Evolutionary conservation across 2,113 vertebrate species (phyloP).

Genomic region (Psilopogon haemacephalus): DNA sequence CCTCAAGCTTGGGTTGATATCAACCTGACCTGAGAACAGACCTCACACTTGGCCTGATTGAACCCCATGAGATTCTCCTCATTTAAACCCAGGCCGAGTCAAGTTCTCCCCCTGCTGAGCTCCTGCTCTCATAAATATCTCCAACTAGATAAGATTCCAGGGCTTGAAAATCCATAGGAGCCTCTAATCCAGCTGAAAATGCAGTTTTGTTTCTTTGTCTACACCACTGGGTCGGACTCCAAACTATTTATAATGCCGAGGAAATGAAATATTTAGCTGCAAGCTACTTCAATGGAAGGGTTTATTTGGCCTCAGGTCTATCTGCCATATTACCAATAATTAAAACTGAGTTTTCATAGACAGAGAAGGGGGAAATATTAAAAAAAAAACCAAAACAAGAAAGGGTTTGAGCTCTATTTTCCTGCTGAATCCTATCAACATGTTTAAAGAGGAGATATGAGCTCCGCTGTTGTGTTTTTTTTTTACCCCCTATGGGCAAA

Average conservation of each 20-base stretch:
- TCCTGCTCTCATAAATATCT: background rate
- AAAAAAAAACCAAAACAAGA: too few relatives aligned
- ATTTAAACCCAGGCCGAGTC: background rate
- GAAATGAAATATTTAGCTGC: constrained; percentile 63
- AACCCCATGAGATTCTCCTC: too few relatives aligned
- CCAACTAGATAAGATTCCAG: background rate
- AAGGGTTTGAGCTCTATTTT: constrained; percentile 8
- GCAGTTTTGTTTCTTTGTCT: background rate
- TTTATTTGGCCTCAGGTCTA: constrained; percentile 41
- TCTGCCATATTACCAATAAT: constrained; percentile 59
- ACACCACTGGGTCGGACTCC: background rate
- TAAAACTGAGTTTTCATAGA: constrained; percentile 54
- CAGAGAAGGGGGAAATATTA: background rate
- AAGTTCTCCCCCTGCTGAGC: background rate
- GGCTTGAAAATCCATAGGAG: background rate
- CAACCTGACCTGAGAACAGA: too few relatives aligned
- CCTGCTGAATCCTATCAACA: constrained; percentile 47
- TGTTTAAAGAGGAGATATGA: constrained; percentile 15
- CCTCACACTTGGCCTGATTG: too few relatives aligned
- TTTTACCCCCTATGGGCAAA: background rate
- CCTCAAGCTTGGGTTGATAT: too few relatives aligned
- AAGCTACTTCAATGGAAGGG: constrained; percentile 33
- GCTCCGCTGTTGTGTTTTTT: background rate
- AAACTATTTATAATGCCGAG: background rate
- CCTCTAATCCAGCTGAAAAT: background rate